phyloP scores from a whole-genome alignment of 2,797 vertebrate species.

The Acomys russatus region DNA sequence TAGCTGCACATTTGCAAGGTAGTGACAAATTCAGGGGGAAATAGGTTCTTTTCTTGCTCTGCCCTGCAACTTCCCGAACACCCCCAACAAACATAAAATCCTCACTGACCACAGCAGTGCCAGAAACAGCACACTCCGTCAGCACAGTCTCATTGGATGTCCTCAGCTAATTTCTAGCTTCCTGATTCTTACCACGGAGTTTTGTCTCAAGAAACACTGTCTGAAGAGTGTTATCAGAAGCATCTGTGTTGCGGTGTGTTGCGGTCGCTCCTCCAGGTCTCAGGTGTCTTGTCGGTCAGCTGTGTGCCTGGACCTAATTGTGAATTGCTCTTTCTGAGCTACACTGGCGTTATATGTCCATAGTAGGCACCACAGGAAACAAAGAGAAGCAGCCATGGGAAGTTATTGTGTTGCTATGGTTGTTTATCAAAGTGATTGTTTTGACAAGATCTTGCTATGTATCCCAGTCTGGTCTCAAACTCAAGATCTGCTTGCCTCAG shows the following conservation, averaged over 20 bases:
- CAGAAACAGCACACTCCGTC: accelerated
- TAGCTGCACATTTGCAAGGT: neutral
- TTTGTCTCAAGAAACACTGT: conserved; percentile 37
- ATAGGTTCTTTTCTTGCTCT: neutral
- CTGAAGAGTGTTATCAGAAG: conserved; percentile 13
- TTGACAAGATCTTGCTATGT: neutral
- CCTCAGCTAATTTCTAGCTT: neutral
- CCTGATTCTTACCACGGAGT: neutral
- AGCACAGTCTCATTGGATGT: accelerated
- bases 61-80: neutral
- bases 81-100: no score
- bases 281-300: neutral
- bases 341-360: neutral
- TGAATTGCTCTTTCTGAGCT: neutral
- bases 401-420: neutral
- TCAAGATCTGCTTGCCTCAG: neutral
- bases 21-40: neutral
- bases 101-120: neutral
- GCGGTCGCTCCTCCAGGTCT: neutral
- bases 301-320: neutral
- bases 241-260: conserved; percentile 36
- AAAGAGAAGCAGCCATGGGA: neutral
- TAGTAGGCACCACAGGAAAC: neutral
- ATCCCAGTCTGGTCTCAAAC: neutral
- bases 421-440: conserved; percentile 6